Evolutionary conservation across 2,888 invertebrate genomes (phyloP).

Genomic region (Prosapia bicincta): DNA sequence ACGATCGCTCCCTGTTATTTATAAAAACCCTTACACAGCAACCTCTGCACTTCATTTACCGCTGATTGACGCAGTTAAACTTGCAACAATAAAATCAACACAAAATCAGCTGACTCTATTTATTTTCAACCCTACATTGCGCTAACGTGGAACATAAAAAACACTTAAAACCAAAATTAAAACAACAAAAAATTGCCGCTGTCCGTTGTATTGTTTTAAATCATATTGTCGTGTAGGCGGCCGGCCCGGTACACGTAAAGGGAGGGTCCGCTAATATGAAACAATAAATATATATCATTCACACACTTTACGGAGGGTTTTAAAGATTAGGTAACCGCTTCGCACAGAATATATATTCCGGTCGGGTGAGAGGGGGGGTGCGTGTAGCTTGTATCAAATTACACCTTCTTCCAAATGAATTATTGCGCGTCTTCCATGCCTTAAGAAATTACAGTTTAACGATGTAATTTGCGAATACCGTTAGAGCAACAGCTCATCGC

Average conservation of each 20-base stretch:
- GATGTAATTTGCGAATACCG: neutral
- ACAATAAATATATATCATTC: constrained; percentile 2
- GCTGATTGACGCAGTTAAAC: too few relatives aligned
- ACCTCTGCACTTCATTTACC: too few relatives aligned
- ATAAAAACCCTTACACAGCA: too few relatives aligned
- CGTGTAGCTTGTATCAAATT: neutral
- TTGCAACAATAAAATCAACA: too few relatives aligned
- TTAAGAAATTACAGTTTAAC: neutral
- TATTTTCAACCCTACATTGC: too few relatives aligned
- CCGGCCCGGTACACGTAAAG: neutral
- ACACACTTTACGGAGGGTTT: neutral
- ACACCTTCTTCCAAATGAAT: neutral
- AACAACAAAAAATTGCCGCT: neutral
- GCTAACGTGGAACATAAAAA: too few relatives aligned
- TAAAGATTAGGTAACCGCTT: neutral
- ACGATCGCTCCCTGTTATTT: too few relatives aligned
- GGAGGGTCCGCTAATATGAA: neutral
- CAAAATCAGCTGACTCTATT: neutral
- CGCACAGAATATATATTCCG: neutral
- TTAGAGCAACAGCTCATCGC: neutral
- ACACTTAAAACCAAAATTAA: neutral
- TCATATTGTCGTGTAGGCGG: neutral
- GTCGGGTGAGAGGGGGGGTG: neutral
- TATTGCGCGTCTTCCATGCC: constrained; percentile 2
- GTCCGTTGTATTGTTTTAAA: neutral